Evolutionary conservation across 2,888 invertebrate species (phyloP).

Genomic region (Dione vanillae): DNA sequence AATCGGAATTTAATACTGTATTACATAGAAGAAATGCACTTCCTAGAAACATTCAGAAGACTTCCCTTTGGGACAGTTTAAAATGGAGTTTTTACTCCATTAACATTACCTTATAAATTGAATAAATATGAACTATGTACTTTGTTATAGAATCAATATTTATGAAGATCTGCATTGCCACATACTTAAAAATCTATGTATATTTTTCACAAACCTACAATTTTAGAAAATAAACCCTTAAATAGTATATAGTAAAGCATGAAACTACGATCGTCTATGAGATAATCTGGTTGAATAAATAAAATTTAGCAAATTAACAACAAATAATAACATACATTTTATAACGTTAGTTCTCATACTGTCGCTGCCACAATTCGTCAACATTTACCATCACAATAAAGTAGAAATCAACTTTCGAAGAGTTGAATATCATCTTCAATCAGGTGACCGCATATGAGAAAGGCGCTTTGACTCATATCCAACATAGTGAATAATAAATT

Average conservation of each 20-base stretch:
- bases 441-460: conserved; percentile 79
- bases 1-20: conserved; percentile 92
- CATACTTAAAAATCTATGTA: conserved; percentile 84
- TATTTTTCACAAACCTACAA: conserved; percentile 80
- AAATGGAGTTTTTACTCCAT: conserved; percentile 69
- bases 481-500: conserved; percentile 81
- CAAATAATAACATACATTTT: conserved; percentile 73
- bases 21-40: conserved; percentile 96
- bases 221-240: conserved; percentile 76
- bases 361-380: conserved; percentile 82
- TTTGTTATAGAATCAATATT: conserved; percentile 72
- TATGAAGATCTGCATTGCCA: conserved; percentile 84
- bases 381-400: conserved; percentile 82
- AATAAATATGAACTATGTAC: conserved; percentile 75
- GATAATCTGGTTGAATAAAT: conserved; percentile 76
- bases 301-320: conserved; percentile 83
- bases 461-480: conserved; percentile 84
- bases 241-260: conserved; percentile 69
- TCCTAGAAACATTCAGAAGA: conserved; percentile 95
- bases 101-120: conserved; percentile 65
- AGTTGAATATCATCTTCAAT: conserved; percentile 70
- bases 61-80: conserved; percentile 85
- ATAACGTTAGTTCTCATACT: conserved; percentile 66
- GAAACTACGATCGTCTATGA: conserved; percentile 75
- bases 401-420: conserved; percentile 71